These are phyloP conservation scores for Beris chalybata DNA, from an alignment of 2,888 invertebrate species.

Conservation along the genomic window DNA sequence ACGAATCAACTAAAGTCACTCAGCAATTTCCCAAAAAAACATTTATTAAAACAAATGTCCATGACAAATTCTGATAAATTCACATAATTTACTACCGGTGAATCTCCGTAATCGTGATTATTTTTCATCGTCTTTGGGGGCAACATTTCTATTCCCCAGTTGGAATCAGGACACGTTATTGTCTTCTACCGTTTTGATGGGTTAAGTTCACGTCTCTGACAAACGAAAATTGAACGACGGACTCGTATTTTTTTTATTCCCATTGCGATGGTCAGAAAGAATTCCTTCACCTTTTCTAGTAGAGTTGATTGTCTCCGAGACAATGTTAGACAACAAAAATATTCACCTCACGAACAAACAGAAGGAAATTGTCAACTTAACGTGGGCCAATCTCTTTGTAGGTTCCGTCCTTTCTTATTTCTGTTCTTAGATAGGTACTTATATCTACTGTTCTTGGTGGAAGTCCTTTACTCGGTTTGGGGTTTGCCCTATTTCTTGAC, in stretches of 20 bases:
- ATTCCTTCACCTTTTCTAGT: constrained; percentile 17
- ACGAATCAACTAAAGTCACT: no score
- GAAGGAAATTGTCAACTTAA: constrained; percentile 40
- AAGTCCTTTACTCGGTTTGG: constrained; percentile 19
- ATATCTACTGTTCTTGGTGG: background rate
- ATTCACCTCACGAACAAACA: constrained; percentile 41
- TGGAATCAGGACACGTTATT: no score
- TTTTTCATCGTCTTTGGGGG: constrained; percentile 25
- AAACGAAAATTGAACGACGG: no score
- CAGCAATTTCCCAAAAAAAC: no score
- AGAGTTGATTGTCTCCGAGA: constrained; percentile 3
- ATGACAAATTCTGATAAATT: constrained; percentile 36
- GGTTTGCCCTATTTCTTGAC: constrained; percentile 28
- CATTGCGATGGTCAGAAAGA: background rate
- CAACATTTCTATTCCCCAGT: background rate
- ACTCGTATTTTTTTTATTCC: background rate
- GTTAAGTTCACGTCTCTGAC: background rate
- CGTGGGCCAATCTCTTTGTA: constrained; percentile 26
- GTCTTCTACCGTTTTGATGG: background rate
- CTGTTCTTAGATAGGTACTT: no score
- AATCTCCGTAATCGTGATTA: constrained; percentile 33
- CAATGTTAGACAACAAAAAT: constrained; percentile 25
- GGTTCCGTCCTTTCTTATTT: background rate
- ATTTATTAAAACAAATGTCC: constrained; percentile 35
- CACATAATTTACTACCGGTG: constrained; percentile 33